Percentiles rank a stretch among this genome's conserved stretches.
These are phyloP conservation scores for Plebejus anna DNA, from an alignment of 2,888 invertebrate genomes.

Conservation along the genomic window DNA sequence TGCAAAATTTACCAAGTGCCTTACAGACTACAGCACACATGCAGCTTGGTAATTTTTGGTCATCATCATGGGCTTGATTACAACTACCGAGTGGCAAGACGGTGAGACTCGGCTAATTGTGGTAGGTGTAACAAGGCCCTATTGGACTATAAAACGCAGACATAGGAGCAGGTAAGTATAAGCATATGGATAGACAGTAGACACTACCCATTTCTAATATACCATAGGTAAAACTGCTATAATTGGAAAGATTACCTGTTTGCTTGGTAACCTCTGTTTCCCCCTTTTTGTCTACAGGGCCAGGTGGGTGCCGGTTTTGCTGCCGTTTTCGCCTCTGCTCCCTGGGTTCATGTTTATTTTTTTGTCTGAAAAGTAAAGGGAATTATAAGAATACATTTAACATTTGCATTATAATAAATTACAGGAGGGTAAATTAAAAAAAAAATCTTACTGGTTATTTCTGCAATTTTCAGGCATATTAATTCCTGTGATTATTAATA, in stretches of 20 bases:
- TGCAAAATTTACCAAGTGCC: not conserved
- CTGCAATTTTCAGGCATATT: constrained; percentile 59
- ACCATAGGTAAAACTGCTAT: not conserved
- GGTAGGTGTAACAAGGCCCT: too few relatives aligned
- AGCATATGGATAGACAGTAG: too few relatives aligned
- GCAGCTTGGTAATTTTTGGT: not conserved
- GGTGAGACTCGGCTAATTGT: too few relatives aligned
- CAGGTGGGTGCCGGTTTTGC: constrained; percentile 47
- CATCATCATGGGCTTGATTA: too few relatives aligned
- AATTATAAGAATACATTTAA: not conserved
- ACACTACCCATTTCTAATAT: not conserved
- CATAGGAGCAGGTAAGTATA: too few relatives aligned
- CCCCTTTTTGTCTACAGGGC: constrained; percentile 42
- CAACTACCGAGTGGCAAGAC: too few relatives aligned
- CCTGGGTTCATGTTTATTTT: constrained; percentile 58
- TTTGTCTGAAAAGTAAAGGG: constrained; percentile 48
- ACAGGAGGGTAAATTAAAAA: not conserved
- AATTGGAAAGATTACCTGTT: constrained; percentile 34
- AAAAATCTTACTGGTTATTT: constrained; percentile 51
- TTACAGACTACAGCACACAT: not conserved
- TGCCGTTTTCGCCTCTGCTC: constrained; percentile 62
- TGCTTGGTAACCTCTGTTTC: constrained; percentile 37
- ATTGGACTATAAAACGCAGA: too few relatives aligned
- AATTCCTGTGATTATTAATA: too few relatives aligned
- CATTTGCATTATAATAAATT: not conserved